A percentile compares a stretch with the other conserved stretches of the same genome.
These are phyloP conservation scores for Orchesella flavescens DNA, from an alignment of 2,888 invertebrate genomes.

Conservation along the genomic window DNA sequence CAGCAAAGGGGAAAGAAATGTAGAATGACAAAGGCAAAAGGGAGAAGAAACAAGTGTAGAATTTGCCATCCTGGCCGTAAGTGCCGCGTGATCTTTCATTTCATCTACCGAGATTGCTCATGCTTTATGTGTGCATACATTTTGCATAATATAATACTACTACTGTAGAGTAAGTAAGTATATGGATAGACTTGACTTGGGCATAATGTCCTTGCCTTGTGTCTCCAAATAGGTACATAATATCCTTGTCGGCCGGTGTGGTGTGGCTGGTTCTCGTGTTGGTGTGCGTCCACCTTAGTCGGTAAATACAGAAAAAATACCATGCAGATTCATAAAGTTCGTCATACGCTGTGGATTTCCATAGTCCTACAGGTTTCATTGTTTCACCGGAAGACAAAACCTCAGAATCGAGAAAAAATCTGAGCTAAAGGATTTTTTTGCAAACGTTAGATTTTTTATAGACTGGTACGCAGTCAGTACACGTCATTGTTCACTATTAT, in stretches of 20 bases:
- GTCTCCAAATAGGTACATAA: constrained; percentile 56
- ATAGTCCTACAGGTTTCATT: no score
- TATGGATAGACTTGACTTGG: not conserved
- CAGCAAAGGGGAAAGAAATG: not conserved
- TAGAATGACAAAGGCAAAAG: not conserved
- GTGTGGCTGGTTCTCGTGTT: constrained; percentile 39
- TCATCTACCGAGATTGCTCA: not conserved
- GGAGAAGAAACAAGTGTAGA: not conserved
- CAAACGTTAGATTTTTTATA: no score
- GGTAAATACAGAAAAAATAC: constrained; percentile 19
- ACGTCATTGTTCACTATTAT: no score
- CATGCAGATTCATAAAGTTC: not conserved
- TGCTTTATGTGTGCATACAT: not conserved
- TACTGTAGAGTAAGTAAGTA: no score
- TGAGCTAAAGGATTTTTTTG: no score
- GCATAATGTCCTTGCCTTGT: constrained; percentile 50
- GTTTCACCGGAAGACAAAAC: no score
- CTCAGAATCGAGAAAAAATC: no score
- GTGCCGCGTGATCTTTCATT: constrained; percentile 18
- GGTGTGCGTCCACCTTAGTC: constrained; percentile 7
- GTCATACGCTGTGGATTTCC: no score
- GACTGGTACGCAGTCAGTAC: no score
- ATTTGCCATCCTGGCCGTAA: not conserved
- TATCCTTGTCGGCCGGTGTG: constrained; percentile 51
- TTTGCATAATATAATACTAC: not conserved